phyloP scores from a whole-genome alignment of 2,888 invertebrate genomes.

The Drosophila borealis region DNA sequence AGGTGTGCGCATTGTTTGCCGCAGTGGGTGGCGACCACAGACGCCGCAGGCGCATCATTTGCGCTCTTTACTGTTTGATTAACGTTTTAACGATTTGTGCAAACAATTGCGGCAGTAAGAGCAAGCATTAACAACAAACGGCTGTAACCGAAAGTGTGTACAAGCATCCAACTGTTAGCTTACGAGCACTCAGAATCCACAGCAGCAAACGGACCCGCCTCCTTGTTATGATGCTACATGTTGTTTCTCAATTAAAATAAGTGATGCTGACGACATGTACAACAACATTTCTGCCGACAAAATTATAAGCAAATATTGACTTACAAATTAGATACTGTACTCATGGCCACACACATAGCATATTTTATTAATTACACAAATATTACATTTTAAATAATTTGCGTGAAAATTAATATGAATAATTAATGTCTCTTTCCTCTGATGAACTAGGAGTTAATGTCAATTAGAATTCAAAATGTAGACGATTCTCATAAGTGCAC shows the following conservation, averaged over 20 bases:
- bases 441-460: too few relatives aligned
- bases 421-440: not conserved
- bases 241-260: slow-evolving; percentile 57
- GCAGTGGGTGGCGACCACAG: slow-evolving; percentile 47
- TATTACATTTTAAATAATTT: not conserved
- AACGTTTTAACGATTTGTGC: slow-evolving; percentile 78
- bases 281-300: slow-evolving; percentile 9
- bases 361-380: not conserved
- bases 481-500: too few relatives aligned
- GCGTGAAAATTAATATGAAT: not conserved
- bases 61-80: slow-evolving; percentile 76
- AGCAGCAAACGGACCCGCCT: slow-evolving; percentile 4
- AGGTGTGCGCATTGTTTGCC: slow-evolving; percentile 66
- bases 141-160: slow-evolving; percentile 25
- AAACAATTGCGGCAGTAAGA: slow-evolving; percentile 73
- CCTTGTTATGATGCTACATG: slow-evolving; percentile 32
- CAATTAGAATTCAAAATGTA: too few relatives aligned
- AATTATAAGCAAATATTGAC: slow-evolving; percentile 34
- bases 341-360: not conserved
- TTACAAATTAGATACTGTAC: slow-evolving; percentile 1
- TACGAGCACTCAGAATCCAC: slow-evolving; percentile 9
- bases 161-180: slow-evolving; percentile 22
- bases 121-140: slow-evolving; percentile 48
- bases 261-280: slow-evolving; percentile 24
- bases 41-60: slow-evolving; percentile 68